Conservation (phyloP, 2,113 vertebrate species). For the Microtus montanus region DNA sequence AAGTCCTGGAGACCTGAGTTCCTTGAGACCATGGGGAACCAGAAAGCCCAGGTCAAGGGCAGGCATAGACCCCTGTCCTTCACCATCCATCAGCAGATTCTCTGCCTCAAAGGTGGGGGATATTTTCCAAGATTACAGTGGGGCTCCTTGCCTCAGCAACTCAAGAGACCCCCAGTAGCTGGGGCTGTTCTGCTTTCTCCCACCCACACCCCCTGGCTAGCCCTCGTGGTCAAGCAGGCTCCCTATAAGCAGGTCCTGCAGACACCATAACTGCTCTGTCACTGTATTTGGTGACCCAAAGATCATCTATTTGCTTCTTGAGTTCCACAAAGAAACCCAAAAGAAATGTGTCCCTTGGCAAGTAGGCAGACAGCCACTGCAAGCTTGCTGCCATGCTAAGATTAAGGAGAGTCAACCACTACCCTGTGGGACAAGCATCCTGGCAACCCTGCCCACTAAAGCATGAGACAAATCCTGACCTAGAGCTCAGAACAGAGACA, state of each 20-base stretch:
- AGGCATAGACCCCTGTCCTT: neutral
- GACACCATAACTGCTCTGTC: neutral
- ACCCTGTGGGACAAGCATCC: neutral
- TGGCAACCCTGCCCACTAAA: too few species aligned
- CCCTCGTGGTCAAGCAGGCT: neutral
- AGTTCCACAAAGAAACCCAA: neutral
- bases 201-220: neutral
- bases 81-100: neutral
- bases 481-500: neutral
- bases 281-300: accelerated
- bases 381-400: neutral
- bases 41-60: neutral
- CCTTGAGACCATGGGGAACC: accelerated
- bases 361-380: neutral
- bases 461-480: neutral
- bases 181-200: too few species aligned
- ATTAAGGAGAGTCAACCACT: neutral
- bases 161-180: neutral
- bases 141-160: neutral
- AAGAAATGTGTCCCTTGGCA: neutral
- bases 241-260: neutral
- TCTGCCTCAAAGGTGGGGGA: neutral
- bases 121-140: neutral
- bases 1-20: too few species aligned
- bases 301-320: neutral